Evolutionary conservation across 2,888 invertebrate genomes (phyloP), one percentile per base, ranked within the genome.

Genomic region (Andrena bicolor): DNA sequence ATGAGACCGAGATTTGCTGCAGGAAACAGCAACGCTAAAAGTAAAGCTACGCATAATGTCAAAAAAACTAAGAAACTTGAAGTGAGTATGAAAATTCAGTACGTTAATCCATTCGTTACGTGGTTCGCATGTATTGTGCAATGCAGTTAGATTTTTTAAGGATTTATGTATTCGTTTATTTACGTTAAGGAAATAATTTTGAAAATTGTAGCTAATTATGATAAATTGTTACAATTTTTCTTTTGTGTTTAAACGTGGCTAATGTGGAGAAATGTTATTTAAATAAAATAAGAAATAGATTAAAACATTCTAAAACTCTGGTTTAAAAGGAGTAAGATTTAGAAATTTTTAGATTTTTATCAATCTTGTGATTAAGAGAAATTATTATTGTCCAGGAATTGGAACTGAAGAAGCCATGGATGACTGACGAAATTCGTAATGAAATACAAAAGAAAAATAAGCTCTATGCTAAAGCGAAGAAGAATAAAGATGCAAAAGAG

Each of bases 401-500:
- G 75, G 92, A 93, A 81, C 86, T 94, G 82, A 93, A 92, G 72
- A 94, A 94, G 63, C 93, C 94, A 41, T 94, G 94, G 94, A 93
- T 94, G 94, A 93, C 94, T 0, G 93, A 93, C 65, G 93, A 93
- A 83, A 94, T 94, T 82, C 92, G 93, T 53, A 91, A 88, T 82
- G 94, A 94, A 86, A 93, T 93, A 84, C 92, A 93, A 84, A 93
- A 91, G 85, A 94, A 93, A 84, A 94, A 93, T 81, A 94, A 93
- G 83, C 88, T 94, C 6, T 94, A 93, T 78, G 93, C 92, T 56
- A 94, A 93, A 84, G 92, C 92, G 69, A 93, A 92, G 79, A 93
- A 93, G 78, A 94, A 93, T 78, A 93, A 93, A 85, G 91, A 91
- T 84, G 91, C 92, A 77, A 93, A 92, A 84, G 93, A 93, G 82